Evolutionary conservation across 2,113 vertebrate species (phyloP), one percentile per base, ranked within the genome.

Genomic region (Hippocampus comes): DNA sequence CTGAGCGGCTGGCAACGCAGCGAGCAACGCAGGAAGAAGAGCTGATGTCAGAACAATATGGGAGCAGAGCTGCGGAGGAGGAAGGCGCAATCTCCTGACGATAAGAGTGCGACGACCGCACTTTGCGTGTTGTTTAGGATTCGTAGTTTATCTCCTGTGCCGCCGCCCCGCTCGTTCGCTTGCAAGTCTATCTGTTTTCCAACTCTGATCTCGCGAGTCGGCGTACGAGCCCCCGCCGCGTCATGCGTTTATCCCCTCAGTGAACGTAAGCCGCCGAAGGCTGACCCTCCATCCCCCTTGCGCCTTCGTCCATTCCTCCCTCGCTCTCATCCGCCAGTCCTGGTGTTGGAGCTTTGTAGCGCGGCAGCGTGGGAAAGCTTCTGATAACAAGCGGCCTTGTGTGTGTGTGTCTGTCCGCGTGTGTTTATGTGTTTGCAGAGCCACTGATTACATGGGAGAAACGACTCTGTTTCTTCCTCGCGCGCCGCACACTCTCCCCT

Each of bases 311-410:
- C 81, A 85, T 82, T 78, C 82, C 84, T 87, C 82, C 86, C 77
- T 87, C 53, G 72, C 83, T 70, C 64, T 82, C 84, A 82, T 88
- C 86, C 81, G 84, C 78, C 82, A 76, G 68, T 90, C 86, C 87
- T 81, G 82, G 87, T 78, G 85, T 87, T 27, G 84, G 77, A 85
- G 82, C 85, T 90, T 88, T 90, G 87, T 86, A 81, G 46, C 83
- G 73, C 74, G 71, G 84, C 86, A 90, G 88, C 86, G 89, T 92
- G 91, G 90, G 91, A 92, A 92, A 91, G 86, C 78, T 80, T 80
- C 88, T 77, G 85, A 90, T 91, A 86, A 87, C 83, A 88, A 84
- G 86, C 78, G 67, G 71, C 84, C 76, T 82, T 87, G 86, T 84
- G 86, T 82, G 78, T 75, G 66, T 77, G 64, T 72, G 84, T 78